Evolutionary conservation across 2,888 invertebrate genomes (phyloP), one percentile per base, ranked within the genome.

Genomic region (Nephrotoma flavescens): DNA sequence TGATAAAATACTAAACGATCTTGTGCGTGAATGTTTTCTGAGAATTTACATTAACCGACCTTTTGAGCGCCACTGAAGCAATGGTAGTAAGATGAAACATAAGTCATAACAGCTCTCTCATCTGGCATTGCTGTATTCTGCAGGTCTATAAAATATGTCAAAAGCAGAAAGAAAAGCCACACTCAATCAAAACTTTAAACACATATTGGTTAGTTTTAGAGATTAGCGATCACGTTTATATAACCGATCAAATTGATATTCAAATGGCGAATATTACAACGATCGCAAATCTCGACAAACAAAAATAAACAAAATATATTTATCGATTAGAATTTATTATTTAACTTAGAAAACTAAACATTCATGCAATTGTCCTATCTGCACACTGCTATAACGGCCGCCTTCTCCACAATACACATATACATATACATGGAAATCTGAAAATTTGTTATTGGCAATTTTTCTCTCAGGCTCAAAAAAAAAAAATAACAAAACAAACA

Each of bases 51-150:
- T 52, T 89, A 91, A 92, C 93, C 94, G 94, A 99, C 99, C 99
- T 99, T 99, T 94, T 99, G 98, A 91, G 98, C 98, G 92, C 99
- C 99, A 93, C 98, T 98, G 95, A 99, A 99, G 94, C 98, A 98
- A 94, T 99, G 99, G 95, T 99, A 99, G 94, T 99, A 99, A 89
- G 99, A 98, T 88, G 99, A 99, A 90, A 99, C 99, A 94, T 99
- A 99, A 90, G 99, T 99, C 99, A 99, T 99, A 92, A 99, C 98
- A 90, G 99, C 99, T 91, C 99, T 94, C 94, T 99, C 99, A 93
- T 99, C 99, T 90, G 99, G 99, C 96, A 98, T 97, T 92, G 97
- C 98, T 90, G 98, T 98, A 94, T 97, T 98, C 94, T 97, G 91
- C 89, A 92, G 89, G 90, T 91, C 91, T 91, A 90, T 90, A 90